Base-by-base conservation (phyloP, 2,797 vertebrate genomes). In the Arrhamphus sclerolepis region DNA sequence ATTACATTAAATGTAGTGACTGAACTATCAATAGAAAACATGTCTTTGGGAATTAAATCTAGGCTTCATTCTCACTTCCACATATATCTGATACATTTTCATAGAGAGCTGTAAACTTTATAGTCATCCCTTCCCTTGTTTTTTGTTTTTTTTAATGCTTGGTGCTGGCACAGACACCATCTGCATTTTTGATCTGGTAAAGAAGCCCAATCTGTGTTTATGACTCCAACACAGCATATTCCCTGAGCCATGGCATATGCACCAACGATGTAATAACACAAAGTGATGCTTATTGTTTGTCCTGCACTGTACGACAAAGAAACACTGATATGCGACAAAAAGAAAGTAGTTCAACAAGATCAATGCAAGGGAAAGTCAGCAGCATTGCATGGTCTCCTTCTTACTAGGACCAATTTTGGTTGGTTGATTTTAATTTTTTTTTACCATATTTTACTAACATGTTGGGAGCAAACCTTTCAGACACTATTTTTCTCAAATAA, bases 131-230 rank as follows among this genome's bases (percentile, higher is more conserved):
- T 43, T 22, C 34, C 7, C 31, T 49, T 39, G 53, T 22, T 70
- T 63, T 43, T 56, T 47, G 56, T 39, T 50, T 22, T 70, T 63
- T 43, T 56, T 47, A 59, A 52, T 61, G 39, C 46, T 26, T 44
- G 56, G 64, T 70, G 57, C 24, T 44, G 62, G 31, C 26, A 49
- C 66, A 64, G 75, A 72, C 48, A 40, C 41, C 51, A 60, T 54
- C 51, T 68, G 69, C 68, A 74, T 82, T 82, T 60, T 56, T 66
- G 56, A 72, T 61, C 72, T 72, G 53, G 58, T 68, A 59, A 69
- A 77, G 53, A 74, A 57, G 52, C 47, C 66, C 56, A 46, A 60
- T 64, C 60, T 78, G 64, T 67, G 55, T 68, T 80, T 76, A 69
- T 74, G 26, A 52, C 66, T 66, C 65, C 67, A 47, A 50, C 53